Evolutionary conservation across 1,140 invertebrate species (phyloP).

Genomic region (Macrostomum lignano): DNA sequence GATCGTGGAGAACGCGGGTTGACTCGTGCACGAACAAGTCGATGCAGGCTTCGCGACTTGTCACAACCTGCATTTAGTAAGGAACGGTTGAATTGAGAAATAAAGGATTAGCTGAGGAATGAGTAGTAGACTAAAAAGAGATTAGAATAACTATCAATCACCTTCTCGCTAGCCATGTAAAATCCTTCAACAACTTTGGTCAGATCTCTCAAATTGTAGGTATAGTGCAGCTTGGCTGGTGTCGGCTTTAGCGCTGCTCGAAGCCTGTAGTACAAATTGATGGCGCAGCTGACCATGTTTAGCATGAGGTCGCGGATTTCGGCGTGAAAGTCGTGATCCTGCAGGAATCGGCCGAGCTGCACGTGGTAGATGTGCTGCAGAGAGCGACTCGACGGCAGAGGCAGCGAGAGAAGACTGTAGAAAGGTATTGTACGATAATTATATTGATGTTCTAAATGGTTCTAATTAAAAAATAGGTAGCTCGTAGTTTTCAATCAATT

Average conservation of each 20-base stretch:
- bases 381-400: conserved; percentile 21
- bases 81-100: conserved; percentile 36
- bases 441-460: not conserved
- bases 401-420: conserved; percentile 22
- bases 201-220: conserved; percentile 57
- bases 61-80: conserved; percentile 39
- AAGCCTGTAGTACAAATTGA: conserved; percentile 23
- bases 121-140: not conserved
- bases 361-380: conserved; percentile 27
- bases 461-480: not conserved
- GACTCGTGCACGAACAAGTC: conserved; percentile 23
- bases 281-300: conserved; percentile 18
- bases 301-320: conserved; percentile 21
- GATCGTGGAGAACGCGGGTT: conserved; percentile 43
- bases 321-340: conserved; percentile 22
- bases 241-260: conserved; percentile 18
- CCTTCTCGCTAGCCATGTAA: not conserved
- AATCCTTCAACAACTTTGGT: conserved; percentile 34
- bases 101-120: not conserved
- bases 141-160: conserved; percentile 2
- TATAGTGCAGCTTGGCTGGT: conserved; percentile 46
- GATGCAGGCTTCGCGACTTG: conserved; percentile 29
- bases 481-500: no score
- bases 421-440: conserved; percentile 4
- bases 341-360: conserved; percentile 20